phyloP scores from a whole-genome alignment of 2,797 vertebrate genomes.

The Siniperca obscura region DNA sequence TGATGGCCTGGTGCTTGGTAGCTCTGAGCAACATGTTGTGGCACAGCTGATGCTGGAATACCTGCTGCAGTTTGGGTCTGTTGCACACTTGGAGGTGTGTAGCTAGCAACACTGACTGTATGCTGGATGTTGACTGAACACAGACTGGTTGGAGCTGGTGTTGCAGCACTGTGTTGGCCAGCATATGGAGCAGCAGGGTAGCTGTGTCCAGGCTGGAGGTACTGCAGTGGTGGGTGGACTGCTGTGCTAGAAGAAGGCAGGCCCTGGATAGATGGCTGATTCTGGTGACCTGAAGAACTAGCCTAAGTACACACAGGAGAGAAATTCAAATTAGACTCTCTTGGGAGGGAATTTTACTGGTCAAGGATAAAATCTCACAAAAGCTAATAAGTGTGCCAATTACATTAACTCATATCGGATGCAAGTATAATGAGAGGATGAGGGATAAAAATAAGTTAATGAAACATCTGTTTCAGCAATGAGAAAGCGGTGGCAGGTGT shows the following conservation, averaged over 20 bases:
- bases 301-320: slow-evolving; percentile 68
- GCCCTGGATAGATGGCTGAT: slow-evolving; percentile 69
- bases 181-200: slow-evolving; percentile 64
- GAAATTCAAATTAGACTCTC: slow-evolving; percentile 34
- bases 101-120: slow-evolving; percentile 59
- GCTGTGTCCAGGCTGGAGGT: slow-evolving; percentile 76
- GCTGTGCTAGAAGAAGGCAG: slow-evolving; percentile 67
- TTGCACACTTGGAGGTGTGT: slow-evolving; percentile 51
- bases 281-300: slow-evolving; percentile 71
- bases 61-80: slow-evolving; percentile 52
- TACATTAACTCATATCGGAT: slow-evolving; percentile 36
- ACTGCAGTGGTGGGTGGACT: slow-evolving; percentile 68
- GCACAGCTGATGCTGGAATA: slow-evolving; percentile 50
- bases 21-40: slow-evolving; percentile 75
- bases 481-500: slow-evolving; percentile 55
- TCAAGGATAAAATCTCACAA: slow-evolving; percentile 14
- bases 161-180: slow-evolving; percentile 67
- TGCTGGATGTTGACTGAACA: slow-evolving; percentile 84
- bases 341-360: slow-evolving; percentile 1
- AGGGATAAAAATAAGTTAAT: slow-evolving; percentile 46
- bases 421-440: slow-evolving; percentile 54
- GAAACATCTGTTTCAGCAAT: slow-evolving; percentile 61
- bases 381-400: not conserved
- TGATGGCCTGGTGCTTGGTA: slow-evolving; percentile 66
- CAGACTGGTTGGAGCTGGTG: slow-evolving; percentile 59